Evolutionary conservation across 37 sponge, comb jelly and placozoan species (phyloP), one percentile per base, ranked within the genome.

Genomic region (Petrosia ficiformis): DNA sequence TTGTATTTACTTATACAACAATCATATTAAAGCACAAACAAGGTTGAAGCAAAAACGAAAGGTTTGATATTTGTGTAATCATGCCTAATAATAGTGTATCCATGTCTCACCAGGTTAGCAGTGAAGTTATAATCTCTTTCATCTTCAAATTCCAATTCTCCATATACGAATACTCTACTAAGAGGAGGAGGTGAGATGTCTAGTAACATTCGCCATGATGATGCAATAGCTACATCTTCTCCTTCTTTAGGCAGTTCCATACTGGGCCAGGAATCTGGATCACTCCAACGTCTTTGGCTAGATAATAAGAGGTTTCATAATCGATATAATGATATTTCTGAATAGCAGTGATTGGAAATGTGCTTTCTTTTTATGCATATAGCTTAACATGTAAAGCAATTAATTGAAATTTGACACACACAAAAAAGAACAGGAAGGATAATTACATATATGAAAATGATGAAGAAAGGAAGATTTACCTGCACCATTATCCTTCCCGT

Each of bases 131-230:
- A 58, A 72, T 93, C 90, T 39, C 82, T 76, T 29, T 64, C 57
- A 70, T 93, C 90, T 26, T 86, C 80, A 78, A 93, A 89, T 61
- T 70, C 73, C 29, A 93, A 42, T 65, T 86, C 82, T 0, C 94
- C 94, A 65, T 59, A 61, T 1, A 93, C 73, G 21, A 63, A 67
- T 57, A 93, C 78, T 19, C 33, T 52, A 0, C 81, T 78, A 10
- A 89, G 80, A 14, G 87, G 85, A 28, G 92, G 87, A 10, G 65
- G 66, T 4, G 63, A 43, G 1, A 90, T 58, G 44, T 94, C 95
- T 38, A 94, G n/a, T 4, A 85, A 39, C 91, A 94, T 90, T 31
- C 78, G 70, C 90, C 90, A 90, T 5, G 39, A 32, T 1, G 75
- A 76, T 28, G 56, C 34, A 61, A 94, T 90, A 44, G 64, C 77